phyloP scores from a whole-genome alignment of 2,113 vertebrate species.

The Menidia beryllina region DNA sequence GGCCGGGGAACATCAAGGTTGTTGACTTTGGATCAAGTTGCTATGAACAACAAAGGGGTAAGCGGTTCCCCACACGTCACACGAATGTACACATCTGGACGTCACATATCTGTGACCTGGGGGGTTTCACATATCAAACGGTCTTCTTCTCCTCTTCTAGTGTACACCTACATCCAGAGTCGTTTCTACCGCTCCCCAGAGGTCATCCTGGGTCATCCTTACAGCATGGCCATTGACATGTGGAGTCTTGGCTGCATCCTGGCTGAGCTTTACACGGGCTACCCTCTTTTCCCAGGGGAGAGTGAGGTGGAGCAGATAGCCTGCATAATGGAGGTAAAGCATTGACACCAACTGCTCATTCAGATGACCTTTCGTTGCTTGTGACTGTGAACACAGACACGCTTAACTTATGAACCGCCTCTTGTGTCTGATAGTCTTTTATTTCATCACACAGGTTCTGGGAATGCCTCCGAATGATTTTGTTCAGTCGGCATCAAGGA shows the following conservation, averaged over 20 bases:
- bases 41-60: slow-evolving; percentile 93
- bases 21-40: slow-evolving; percentile 98
- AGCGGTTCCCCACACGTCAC: too few species aligned
- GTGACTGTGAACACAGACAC: too few species aligned
- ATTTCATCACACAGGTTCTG: slow-evolving; percentile 83
- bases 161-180: slow-evolving; percentile 95
- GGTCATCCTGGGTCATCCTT: slow-evolving; percentile 94
- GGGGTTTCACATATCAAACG: too few species aligned
- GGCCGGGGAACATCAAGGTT: slow-evolving; percentile 93
- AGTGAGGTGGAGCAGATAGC: slow-evolving; percentile 94
- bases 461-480: slow-evolving; percentile 90
- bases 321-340: slow-evolving; percentile 93
- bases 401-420: not conserved
- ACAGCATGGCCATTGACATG: slow-evolving; percentile 95
- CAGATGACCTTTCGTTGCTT: not conserved
- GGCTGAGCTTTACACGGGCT: slow-evolving; percentile 90
- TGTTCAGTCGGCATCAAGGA: slow-evolving; percentile 88
- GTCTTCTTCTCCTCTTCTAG: slow-evolving; percentile 62
- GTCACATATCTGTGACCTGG: too few species aligned
- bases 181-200: slow-evolving; percentile 95
- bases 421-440: not conserved
- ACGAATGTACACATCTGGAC: too few species aligned
- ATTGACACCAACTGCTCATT: not conserved
- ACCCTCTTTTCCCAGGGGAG: slow-evolving; percentile 92
- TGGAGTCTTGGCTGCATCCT: slow-evolving; percentile 97